A percentile compares a stretch with the other conserved stretches of the same genome.
Conservation (phyloP, 2,797 vertebrate species). For the Chrysocyon brachyurus region DNA sequence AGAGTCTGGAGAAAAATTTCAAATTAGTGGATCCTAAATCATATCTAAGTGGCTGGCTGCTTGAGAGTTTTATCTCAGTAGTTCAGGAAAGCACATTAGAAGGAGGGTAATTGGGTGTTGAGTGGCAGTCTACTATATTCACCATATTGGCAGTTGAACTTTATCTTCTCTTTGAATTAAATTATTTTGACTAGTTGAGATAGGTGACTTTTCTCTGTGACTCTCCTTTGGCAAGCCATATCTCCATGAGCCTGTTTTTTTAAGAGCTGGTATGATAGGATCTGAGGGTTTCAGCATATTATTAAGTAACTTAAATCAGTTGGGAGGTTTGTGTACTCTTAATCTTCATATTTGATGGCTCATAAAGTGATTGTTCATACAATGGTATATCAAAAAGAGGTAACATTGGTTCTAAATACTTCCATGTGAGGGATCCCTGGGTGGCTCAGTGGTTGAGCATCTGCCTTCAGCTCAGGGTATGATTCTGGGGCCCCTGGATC, state of each 20-base stretch:
- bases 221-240: neutral
- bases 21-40: neutral
- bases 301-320: neutral
- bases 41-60: neutral
- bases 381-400: neutral
- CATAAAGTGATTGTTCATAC: neutral
- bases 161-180: neutral
- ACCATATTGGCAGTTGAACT: neutral
- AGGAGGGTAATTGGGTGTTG: neutral
- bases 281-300: neutral
- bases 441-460: too few relatives aligned
- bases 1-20: neutral
- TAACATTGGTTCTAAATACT: neutral
- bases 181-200: slow-evolving; percentile 6
- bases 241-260: neutral
- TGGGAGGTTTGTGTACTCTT: neutral
- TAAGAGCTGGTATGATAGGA: neutral
- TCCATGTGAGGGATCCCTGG: neutral
- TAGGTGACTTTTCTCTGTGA: neutral
- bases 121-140: neutral
- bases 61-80: neutral
- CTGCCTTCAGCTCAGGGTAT: too few relatives aligned
- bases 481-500: too few relatives aligned
- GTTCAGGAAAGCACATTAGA: neutral
- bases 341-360: neutral